Percentiles rank a stretch among this genome's conserved stretches.
These are phyloP conservation scores for Amiota communis DNA, from an alignment of 2,888 invertebrate species.

Conservation along the genomic window DNA sequence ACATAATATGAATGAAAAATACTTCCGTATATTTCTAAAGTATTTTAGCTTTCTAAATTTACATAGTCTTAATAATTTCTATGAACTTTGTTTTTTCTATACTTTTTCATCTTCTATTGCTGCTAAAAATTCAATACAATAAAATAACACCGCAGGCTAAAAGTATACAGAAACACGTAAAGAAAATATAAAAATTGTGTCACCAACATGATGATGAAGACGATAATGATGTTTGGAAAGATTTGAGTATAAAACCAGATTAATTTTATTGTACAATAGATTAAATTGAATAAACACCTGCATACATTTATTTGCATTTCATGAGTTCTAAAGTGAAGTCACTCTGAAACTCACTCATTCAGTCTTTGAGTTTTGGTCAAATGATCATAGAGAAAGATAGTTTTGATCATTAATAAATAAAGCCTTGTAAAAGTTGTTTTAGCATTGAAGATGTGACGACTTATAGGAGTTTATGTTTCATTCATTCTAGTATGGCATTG, in stretches of 20 bases:
- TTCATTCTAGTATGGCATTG: background rate
- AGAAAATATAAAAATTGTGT: background rate
- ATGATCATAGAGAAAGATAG: too few relatives aligned
- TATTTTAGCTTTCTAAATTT: slow-evolving; percentile 67
- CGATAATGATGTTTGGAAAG: background rate
- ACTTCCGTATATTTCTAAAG: slow-evolving; percentile 42
- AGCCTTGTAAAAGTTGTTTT: background rate
- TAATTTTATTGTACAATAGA: too few relatives aligned
- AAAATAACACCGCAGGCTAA: background rate
- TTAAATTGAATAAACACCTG: background rate
- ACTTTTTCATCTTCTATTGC: too few relatives aligned
- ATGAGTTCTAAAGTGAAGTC: background rate
- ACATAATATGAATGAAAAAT: slow-evolving; percentile 35
- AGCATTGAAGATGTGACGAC: background rate
- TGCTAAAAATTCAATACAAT: slow-evolving; percentile 20
- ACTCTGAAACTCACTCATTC: background rate
- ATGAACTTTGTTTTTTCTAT: background rate
- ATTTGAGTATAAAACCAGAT: too few relatives aligned
- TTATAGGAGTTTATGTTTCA: background rate
- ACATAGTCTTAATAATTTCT: slow-evolving; percentile 61
- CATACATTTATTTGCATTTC: slow-evolving; percentile 4
- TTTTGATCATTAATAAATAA: slow-evolving; percentile 3
- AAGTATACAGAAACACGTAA: background rate
- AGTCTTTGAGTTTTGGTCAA: background rate
- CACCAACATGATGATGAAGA: background rate